Evolutionary conservation across 2,888 invertebrate genomes (phyloP).

Genomic region (Machimus atricapillus): DNA sequence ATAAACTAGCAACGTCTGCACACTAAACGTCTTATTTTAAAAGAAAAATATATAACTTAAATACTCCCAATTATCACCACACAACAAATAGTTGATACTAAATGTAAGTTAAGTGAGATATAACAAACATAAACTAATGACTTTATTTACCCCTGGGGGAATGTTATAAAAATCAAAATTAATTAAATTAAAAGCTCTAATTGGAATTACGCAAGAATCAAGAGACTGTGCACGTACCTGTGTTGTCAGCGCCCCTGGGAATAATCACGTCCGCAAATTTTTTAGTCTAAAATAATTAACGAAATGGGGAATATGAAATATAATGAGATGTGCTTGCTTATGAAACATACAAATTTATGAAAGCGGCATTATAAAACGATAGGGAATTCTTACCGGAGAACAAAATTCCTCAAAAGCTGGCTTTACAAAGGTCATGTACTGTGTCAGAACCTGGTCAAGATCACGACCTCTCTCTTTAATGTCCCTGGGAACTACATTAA

Average conservation of each 20-base stretch:
- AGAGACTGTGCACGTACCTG: constrained; percentile 70
- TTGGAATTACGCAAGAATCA: neutral
- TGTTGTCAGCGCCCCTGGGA: constrained; percentile 97
- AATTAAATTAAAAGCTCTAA: neutral
- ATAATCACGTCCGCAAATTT: constrained; percentile 99
- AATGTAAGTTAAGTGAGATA: neutral
- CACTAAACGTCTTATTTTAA: constrained; percentile 46
- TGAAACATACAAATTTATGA: neutral
- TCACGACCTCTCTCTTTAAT: constrained; percentile 94
- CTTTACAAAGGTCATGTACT: constrained; percentile 98
- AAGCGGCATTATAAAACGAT: neutral
- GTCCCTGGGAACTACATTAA: constrained; percentile 83
- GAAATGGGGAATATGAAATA: neutral
- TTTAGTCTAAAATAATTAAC: constrained; percentile 77
- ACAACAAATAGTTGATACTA: constrained; percentile 15
- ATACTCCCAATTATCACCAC: neutral
- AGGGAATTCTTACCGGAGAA: constrained; percentile 76
- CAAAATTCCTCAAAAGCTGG: constrained; percentile 99
- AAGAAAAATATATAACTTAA: constrained; percentile 8
- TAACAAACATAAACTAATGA: constrained; percentile 6
- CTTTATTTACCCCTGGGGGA: neutral
- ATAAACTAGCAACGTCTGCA: constrained; percentile 54
- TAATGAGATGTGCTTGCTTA: neutral
- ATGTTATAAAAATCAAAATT: neutral
- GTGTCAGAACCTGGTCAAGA: constrained; percentile 91